phyloP scores from a whole-genome alignment of 2,888 invertebrate genomes.

The Liopterus haemorrhoidalis region DNA sequence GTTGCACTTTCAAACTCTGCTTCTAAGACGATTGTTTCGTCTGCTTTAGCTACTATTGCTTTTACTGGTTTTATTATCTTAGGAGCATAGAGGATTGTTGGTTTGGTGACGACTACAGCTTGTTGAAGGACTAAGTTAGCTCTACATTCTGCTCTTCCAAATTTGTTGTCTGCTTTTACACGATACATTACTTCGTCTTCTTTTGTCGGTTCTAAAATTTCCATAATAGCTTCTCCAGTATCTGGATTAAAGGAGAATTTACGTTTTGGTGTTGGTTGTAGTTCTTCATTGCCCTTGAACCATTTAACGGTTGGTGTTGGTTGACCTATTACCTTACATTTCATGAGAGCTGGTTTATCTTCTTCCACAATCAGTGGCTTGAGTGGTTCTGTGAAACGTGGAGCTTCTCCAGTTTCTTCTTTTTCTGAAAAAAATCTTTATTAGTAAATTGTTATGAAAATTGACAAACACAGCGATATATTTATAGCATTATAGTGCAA shows the following conservation, averaged over 20 bases:
- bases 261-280: slow-evolving; percentile 53
- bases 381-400: slow-evolving; percentile 59
- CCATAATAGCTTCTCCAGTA: slow-evolving; percentile 59
- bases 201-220: slow-evolving; percentile 57
- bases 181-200: slow-evolving; percentile 65
- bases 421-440: slow-evolving; percentile 54
- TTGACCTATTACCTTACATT: slow-evolving; percentile 61
- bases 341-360: slow-evolving; percentile 56
- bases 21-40: slow-evolving; percentile 61
- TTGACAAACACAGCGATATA: too few relatives aligned
- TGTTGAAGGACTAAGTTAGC: slow-evolving; percentile 62
- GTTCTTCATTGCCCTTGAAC: slow-evolving; percentile 59
- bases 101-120: slow-evolving; percentile 47
- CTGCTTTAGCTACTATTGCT: slow-evolving; percentile 65
- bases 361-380: slow-evolving; percentile 60
- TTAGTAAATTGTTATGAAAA: slow-evolving; percentile 7
- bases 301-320: slow-evolving; percentile 68
- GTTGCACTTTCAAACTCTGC: slow-evolving; percentile 69
- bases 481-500: too few relatives aligned
- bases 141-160: slow-evolving; percentile 66
- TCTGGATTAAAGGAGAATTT: slow-evolving; percentile 55
- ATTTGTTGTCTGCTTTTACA: slow-evolving; percentile 65
- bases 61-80: slow-evolving; percentile 72
- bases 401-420: slow-evolving; percentile 64
- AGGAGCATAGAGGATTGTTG: slow-evolving; percentile 57